Evolutionary conservation across 2,888 invertebrate genomes (phyloP).

Genomic region (Agrotis clavis): DNA sequence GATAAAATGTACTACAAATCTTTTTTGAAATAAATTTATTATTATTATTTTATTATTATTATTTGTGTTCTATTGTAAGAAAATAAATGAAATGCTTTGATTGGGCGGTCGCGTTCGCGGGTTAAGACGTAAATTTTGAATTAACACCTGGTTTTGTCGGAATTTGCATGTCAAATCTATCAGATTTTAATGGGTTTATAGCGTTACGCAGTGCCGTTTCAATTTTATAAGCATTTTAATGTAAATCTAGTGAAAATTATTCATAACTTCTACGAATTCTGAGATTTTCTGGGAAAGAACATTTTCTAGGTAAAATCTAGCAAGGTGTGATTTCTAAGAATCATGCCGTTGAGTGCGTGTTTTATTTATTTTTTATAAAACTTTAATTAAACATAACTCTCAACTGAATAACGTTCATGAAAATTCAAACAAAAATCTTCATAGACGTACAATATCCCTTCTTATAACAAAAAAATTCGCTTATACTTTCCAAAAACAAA

Average conservation of each 20-base stretch:
- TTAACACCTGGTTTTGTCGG: constrained; percentile 61
- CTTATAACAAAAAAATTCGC: background rate
- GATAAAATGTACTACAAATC: too few relatives aligned
- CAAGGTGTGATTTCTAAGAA: background rate
- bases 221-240: constrained; percentile 39
- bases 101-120: constrained; percentile 70
- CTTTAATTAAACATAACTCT: background rate
- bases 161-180: constrained; percentile 63
- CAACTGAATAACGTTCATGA: background rate
- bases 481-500: constrained; percentile 14
- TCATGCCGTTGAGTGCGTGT: too few relatives aligned
- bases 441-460: background rate
- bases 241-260: constrained; percentile 34
- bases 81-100: constrained; percentile 79
- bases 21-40: too few relatives aligned
- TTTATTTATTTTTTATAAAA: background rate
- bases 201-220: constrained; percentile 44
- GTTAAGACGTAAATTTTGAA: constrained; percentile 67
- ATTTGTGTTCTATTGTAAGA: constrained; percentile 82
- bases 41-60: too few relatives aligned
- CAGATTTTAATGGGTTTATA: constrained; percentile 52
- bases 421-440: constrained; percentile 19
- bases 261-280: constrained; percentile 1
- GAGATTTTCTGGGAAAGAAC: background rate
- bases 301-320: background rate